Base-by-base conservation (phyloP, 2,797 vertebrate genomes). In the Danio choprae region DNA sequence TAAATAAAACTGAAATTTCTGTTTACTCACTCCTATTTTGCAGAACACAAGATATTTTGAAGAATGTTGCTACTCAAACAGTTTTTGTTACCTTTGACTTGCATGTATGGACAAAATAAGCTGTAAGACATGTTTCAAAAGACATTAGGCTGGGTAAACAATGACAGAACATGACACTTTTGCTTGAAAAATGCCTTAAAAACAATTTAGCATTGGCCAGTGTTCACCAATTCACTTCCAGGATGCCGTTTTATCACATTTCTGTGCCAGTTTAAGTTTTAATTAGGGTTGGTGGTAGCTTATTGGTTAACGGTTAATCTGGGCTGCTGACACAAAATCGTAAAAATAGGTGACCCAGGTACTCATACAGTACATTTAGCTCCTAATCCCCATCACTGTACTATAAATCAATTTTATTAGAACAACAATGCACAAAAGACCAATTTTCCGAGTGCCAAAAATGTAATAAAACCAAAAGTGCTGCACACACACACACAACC, bases 301-400 rank as follows among this genome's bases (percentile, higher is more conserved):
- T 58, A 68, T 38, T 58, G 63, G 75, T 77, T 58, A 38, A 58
- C 16, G 41, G n/a, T n/a, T n/a, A n/a, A 74, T 63, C 59, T 63
- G 58, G 46, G 59, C 44, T 65, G 62, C 62, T 77, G 38, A 68
- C 51, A 67, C 12, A 56, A 58, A 29, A 58, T 53, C 63, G 58
- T 7, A 68, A 77, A 74, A 68, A 77, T 58, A 77, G 75, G 38
- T 77, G 51, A 68, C 75, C 40, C 64, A 58, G 41, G 50, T 65
- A 22, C 40, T 56, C 20, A 40, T 44, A 56, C 4, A 59, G 56
- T 36, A 59, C 20, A 77, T 36, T 38, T 15, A 44, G 11, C 22
- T 77, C 51, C 50, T 15, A 20, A 71, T 71, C 29, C 38, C 22
- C 36, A 38, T 29, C 29, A 29, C 29, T 29, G 29, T 29, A 29